A percentile compares a stretch with the other conserved stretches of the same genome.
Evolutionary conservation across 2,113 vertebrate species (phyloP).

Genomic region (Tragelaphus imberbis): DNA sequence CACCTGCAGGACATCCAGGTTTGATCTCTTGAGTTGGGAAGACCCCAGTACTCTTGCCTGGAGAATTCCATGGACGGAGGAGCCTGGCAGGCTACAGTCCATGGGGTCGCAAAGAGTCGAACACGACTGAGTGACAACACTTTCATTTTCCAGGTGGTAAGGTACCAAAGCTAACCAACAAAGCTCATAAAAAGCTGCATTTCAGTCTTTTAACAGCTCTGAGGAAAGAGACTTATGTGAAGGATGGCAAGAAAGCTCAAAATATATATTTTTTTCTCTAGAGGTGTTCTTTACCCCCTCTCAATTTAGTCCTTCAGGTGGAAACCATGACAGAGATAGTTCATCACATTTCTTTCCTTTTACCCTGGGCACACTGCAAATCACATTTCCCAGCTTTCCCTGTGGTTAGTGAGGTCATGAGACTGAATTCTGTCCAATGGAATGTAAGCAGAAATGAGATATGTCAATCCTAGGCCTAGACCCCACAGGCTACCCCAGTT

Average conservation of each 20-base stretch:
- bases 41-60: background rate
- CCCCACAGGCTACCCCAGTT: background rate
- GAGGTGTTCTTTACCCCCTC: background rate
- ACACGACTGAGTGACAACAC: background rate
- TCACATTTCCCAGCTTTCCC: background rate
- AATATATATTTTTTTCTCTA: background rate
- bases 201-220: background rate
- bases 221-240: background rate
- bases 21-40: background rate
- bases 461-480: background rate
- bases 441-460: background rate
- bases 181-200: background rate
- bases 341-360: background rate
- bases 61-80: background rate
- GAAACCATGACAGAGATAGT: background rate
- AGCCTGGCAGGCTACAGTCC: background rate
- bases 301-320: background rate
- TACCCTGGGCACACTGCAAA: background rate
- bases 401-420: background rate
- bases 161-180: background rate
- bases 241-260: background rate
- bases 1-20: background rate
- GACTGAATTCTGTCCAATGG: background rate
- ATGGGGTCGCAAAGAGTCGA: background rate
- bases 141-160: background rate